These are phyloP conservation scores for cattle (Bos taurus) DNA, from an alignment of 2,113 vertebrate genomes.

Conservation along the genomic window DNA sequence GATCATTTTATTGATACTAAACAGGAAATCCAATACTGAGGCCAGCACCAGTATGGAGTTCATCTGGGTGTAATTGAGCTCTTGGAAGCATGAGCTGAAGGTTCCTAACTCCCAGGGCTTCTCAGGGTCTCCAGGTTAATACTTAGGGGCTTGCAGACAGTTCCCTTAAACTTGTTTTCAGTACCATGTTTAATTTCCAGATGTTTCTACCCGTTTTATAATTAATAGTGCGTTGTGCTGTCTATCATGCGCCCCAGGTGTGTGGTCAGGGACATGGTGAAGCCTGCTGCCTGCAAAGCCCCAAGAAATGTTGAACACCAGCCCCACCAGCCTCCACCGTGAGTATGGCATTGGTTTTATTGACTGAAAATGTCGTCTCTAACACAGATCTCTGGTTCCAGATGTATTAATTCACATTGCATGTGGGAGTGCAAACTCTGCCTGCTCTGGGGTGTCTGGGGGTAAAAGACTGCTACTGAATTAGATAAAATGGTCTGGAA, in stretches of 20 bases:
- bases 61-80: background rate
- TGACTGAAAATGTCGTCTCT: conserved; percentile 62
- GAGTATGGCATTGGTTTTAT: conserved; percentile 72
- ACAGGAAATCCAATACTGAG: conserved; percentile 33
- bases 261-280: conserved; percentile 77
- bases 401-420: conserved; percentile 44
- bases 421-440: conserved; percentile 42
- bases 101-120: background rate
- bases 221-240: conserved; percentile 77
- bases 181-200: conserved; percentile 65
- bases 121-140: background rate
- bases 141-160: conserved; percentile 27
- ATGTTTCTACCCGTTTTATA: conserved; percentile 65
- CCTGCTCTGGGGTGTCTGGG: background rate
- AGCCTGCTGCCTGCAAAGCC: conserved; percentile 74
- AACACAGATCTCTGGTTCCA: conserved; percentile 24
- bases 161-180: conserved; percentile 55
- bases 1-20: conserved; percentile 36
- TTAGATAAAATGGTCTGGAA: conserved; percentile 11
- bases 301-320: conserved; percentile 75
- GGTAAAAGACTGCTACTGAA: background rate
- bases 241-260: conserved; percentile 78
- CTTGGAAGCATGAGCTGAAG: conserved; percentile 1
- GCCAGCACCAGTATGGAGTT: background rate
- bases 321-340: conserved; percentile 72